Conservation (phyloP, 1,140 invertebrate genomes). For the Brachionus rubens region DNA sequence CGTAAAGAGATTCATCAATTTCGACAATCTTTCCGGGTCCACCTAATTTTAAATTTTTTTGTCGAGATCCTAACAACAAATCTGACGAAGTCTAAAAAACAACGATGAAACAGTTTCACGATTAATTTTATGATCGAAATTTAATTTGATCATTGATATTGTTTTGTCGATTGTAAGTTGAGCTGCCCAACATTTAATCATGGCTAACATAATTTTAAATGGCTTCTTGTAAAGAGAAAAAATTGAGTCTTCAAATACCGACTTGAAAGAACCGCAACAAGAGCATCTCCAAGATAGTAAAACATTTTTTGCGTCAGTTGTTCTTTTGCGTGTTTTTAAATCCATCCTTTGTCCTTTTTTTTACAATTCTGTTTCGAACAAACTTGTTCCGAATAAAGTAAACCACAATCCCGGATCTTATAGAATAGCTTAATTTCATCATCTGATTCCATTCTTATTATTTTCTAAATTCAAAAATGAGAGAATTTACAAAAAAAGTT, state of each 20-base stretch:
- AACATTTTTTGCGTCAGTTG: not conserved
- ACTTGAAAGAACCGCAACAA: not conserved
- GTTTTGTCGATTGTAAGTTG: not conserved
- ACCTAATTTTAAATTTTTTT: not conserved
- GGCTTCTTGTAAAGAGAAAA: not conserved
- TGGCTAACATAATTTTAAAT: not conserved
- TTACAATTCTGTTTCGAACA: too few relatives aligned
- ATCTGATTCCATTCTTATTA: too few relatives aligned
- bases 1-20: not conserved
- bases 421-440: too few relatives aligned
- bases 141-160: not conserved
- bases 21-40: not conserved
- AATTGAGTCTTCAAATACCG: not conserved
- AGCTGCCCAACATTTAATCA: not conserved
- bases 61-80: too few relatives aligned
- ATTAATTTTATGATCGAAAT: slow-evolving; percentile 8
- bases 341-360: too few relatives aligned
- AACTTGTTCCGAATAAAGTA: too few relatives aligned
- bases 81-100: not conserved
- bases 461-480: too few relatives aligned
- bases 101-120: not conserved
- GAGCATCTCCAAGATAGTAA: not conserved
- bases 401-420: too few relatives aligned
- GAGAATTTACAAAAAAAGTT: too few relatives aligned
- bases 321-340: not conserved